Conservation (phyloP, 2,888 invertebrate species). For the Cephus pulcher region DNA sequence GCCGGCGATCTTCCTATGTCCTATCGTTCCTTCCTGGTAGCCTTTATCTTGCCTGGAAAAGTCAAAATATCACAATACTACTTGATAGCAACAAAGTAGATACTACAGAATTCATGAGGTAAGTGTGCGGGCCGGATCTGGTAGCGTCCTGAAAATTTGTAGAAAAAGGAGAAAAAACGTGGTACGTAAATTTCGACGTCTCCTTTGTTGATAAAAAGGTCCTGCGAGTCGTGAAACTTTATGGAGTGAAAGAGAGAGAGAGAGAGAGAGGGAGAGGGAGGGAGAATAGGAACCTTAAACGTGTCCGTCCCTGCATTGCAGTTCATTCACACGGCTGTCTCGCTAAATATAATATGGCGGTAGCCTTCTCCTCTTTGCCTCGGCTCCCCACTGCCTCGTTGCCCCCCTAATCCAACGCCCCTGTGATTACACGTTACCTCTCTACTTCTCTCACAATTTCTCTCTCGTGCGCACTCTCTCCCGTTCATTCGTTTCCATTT, state of each 20-base stretch:
- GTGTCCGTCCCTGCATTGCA: constrained; percentile 51
- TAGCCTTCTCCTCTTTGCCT: constrained; percentile 40
- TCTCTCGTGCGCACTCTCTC: neutral
- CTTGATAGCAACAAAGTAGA: neutral
- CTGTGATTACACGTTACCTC: constrained; percentile 48
- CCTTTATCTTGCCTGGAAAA: neutral
- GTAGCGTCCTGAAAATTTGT: neutral
- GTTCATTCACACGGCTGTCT: constrained; percentile 63
- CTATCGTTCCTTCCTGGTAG: neutral
- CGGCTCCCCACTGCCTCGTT: constrained; percentile 23
- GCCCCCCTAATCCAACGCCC: constrained; percentile 58
- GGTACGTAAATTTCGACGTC: neutral
- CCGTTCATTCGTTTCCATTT: neutral
- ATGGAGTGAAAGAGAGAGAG: constrained; percentile 5
- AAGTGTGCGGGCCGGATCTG: neutral
- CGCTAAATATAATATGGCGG: constrained; percentile 62
- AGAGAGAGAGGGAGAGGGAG: neutral
- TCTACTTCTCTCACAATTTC: constrained; percentile 6
- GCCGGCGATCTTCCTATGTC: neutral
- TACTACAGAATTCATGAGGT: neutral
- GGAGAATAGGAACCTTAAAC: constrained; percentile 23
- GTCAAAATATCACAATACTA: neutral
- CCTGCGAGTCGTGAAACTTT: neutral
- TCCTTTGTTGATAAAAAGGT: neutral
- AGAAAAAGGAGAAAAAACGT: neutral